Conservation (phyloP, 2,113 vertebrate genomes). For the Campylomormyrus numenius region DNA sequence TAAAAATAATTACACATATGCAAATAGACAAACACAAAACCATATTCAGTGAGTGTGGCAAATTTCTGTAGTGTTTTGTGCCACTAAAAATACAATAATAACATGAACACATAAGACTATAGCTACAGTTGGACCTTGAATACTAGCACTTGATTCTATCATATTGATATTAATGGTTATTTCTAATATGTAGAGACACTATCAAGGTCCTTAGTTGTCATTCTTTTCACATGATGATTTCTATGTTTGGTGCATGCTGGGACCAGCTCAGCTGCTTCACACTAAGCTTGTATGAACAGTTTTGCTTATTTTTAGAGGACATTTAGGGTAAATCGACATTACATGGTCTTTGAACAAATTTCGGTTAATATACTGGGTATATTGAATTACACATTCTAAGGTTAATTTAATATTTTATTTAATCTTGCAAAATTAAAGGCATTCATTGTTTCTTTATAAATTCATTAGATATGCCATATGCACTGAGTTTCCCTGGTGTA, state of each 20-base stretch:
- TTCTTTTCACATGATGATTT: background rate
- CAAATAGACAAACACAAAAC: slow-evolving; percentile 55
- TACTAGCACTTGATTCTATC: background rate
- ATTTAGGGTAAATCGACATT: slow-evolving; percentile 1
- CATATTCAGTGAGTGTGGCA: background rate
- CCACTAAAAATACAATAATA: background rate
- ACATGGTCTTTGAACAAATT: background rate
- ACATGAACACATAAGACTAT: background rate
- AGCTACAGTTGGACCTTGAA: background rate
- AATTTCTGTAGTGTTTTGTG: background rate
- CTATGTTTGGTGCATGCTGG: background rate
- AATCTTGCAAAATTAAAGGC: slow-evolving; percentile 8
- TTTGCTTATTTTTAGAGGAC: slow-evolving; percentile 8
- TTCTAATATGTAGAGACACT: background rate
- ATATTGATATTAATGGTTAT: background rate
- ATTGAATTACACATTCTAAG: slow-evolving; percentile 15
- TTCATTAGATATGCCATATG: slow-evolving; percentile 31
- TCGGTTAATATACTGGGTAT: background rate
- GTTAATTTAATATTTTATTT: slow-evolving; percentile 9
- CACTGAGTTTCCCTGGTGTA: slow-evolving; percentile 27
- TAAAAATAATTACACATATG: background rate
- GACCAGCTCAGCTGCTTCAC: background rate
- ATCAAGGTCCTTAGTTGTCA: background rate
- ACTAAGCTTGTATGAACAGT: background rate
- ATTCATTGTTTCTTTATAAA: slow-evolving; percentile 19